Evolutionary conservation across 2,113 vertebrate genomes (phyloP).

Genomic region (Gracilinanus agilis): DNA sequence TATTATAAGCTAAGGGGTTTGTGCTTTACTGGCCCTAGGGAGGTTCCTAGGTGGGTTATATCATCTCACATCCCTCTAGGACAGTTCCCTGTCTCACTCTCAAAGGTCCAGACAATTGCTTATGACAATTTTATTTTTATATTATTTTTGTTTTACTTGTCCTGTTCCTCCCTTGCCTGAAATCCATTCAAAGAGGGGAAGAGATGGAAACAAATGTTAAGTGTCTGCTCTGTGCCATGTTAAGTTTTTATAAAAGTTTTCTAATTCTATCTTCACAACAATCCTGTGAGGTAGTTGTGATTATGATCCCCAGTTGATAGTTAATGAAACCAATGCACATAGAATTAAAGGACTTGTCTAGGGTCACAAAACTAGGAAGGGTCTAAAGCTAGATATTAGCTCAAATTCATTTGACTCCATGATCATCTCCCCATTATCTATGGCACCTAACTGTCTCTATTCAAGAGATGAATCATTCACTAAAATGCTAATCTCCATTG

Average conservation of each 20-base stretch:
- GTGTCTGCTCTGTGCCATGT: neutral
- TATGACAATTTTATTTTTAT: neutral
- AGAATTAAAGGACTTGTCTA: neutral
- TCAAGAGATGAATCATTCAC: neutral
- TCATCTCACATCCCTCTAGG: no score
- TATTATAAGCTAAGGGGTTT: no score
- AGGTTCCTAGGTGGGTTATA: no score
- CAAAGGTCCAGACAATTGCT: neutral
- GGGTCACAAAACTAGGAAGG: neutral
- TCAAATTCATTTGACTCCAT: neutral
- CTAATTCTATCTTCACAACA: neutral
- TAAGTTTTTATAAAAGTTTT: neutral
- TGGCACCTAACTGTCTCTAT: neutral
- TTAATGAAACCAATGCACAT: neutral
- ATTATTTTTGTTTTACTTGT: neutral
- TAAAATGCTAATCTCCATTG: neutral
- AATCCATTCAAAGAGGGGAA: neutral
- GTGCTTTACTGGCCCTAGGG: no score
- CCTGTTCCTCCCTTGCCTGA: neutral
- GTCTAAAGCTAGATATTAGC: neutral
- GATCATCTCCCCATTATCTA: neutral
- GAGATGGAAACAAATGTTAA: neutral
- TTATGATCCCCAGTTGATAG: neutral
- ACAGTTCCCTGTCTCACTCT: neutral
- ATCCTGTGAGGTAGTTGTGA: neutral